Conservation (phyloP, 2,113 vertebrate genomes). For the Tragelaphus buxtoni region DNA sequence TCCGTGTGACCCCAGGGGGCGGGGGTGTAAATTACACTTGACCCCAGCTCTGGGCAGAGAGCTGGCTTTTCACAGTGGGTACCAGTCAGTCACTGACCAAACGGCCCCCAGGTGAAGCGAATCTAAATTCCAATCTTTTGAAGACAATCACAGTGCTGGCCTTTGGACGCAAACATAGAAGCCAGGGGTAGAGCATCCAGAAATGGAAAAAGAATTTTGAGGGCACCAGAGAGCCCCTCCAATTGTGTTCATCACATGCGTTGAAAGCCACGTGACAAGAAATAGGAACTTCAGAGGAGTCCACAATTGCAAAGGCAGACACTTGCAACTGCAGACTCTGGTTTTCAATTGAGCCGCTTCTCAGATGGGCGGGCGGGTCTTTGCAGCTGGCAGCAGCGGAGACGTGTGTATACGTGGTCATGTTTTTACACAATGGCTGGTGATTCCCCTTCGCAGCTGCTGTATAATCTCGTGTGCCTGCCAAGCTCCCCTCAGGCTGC, state of each 20-base stretch:
- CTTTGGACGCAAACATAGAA: background rate
- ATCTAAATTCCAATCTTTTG: background rate
- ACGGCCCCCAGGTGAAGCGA: background rate
- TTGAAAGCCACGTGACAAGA: background rate
- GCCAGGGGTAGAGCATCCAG: too few species aligned
- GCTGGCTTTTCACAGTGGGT: too few species aligned
- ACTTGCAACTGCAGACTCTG: background rate
- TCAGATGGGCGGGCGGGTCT: background rate
- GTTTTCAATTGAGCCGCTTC: background rate
- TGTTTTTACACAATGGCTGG: background rate
- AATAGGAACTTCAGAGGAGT: background rate
- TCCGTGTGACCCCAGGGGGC: accelerated
- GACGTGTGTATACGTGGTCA: accelerated
- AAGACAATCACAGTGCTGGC: background rate
- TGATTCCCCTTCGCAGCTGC: too few species aligned
- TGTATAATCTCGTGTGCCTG: accelerated
- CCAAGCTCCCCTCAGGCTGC: background rate
- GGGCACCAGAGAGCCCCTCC: background rate
- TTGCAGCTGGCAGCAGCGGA: too few species aligned
- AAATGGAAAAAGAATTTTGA: background rate
- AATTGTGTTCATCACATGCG: too few species aligned
- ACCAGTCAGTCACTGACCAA: background rate
- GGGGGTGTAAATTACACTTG: background rate
- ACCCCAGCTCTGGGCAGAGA: background rate
- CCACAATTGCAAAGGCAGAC: background rate